A percentile compares a stretch with the other conserved stretches of the same genome.
phyloP scores from a whole-genome alignment of 2,888 invertebrate species.

The Sesamia inferens region DNA sequence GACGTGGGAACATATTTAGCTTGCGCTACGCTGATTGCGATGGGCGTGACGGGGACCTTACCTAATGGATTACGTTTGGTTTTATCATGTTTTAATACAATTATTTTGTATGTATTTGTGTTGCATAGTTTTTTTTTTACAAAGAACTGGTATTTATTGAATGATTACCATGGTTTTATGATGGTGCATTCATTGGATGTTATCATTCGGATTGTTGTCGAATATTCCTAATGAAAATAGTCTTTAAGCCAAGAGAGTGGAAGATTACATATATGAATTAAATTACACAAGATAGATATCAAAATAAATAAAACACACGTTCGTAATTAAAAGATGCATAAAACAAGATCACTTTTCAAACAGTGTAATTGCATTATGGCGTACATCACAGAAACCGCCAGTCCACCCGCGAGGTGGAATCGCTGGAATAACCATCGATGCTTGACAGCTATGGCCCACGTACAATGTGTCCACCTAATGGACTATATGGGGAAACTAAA shows the following conservation, averaged over 20 bases:
- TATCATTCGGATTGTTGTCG: not conserved
- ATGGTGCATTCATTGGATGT: not conserved
- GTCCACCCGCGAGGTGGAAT: no score
- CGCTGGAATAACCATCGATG: no score
- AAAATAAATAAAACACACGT: not conserved
- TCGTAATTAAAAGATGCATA: not conserved
- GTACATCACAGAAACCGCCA: not conserved
- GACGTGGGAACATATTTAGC: slow-evolving; percentile 46
- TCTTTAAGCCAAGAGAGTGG: no score
- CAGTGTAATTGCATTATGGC: not conserved
- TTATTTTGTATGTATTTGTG: slow-evolving; percentile 23
- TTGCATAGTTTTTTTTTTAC: slow-evolving; percentile 34
- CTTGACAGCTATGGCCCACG: no score
- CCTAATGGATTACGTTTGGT: slow-evolving; percentile 49
- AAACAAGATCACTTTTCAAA: not conserved
- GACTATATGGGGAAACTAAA: no score
- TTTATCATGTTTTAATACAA: slow-evolving; percentile 36
- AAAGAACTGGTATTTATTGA: slow-evolving; percentile 12
- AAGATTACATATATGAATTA: not conserved
- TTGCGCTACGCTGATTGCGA: slow-evolving; percentile 31
- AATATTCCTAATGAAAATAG: no score
- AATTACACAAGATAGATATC: not conserved
- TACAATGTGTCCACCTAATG: no score
- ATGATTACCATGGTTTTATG: not conserved
- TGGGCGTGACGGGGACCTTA: slow-evolving; percentile 43